Conservation (phyloP, 2,113 vertebrate species). For the Echinops telfairi region DNA sequence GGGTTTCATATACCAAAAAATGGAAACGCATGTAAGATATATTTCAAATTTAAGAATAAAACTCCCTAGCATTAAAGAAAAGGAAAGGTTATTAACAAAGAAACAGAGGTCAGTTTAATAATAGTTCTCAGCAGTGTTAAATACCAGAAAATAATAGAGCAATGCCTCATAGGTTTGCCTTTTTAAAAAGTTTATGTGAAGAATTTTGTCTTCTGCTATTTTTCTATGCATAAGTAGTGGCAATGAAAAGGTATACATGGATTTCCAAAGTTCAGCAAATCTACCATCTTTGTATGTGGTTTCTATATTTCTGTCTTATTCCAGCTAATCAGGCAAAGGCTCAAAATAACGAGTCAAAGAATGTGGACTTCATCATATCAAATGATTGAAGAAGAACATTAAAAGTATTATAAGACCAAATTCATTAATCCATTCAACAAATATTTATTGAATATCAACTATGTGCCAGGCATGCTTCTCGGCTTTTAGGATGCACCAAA, state of each 20-base stretch:
- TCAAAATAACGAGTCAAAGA: slow-evolving; percentile 27
- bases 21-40: not conserved
- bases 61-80: not conserved
- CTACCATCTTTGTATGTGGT: not conserved
- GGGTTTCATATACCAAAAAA: no score
- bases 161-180: not conserved
- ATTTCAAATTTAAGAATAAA: slow-evolving; percentile 26
- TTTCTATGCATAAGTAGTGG: not conserved
- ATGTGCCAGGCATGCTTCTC: not conserved
- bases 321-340: not conserved
- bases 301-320: not conserved
- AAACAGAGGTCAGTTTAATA: slow-evolving; percentile 4
- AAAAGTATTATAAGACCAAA: slow-evolving; percentile 21
- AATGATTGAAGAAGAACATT: not conserved
- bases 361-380: not conserved
- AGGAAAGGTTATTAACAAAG: not conserved
- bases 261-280: not conserved
- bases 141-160: not conserved
- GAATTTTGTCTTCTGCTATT: not conserved
- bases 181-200: not conserved
- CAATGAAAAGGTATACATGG: not conserved
- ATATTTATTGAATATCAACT: slow-evolving; percentile 2
- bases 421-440: slow-evolving; percentile 5
- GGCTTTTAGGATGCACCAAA: not conserved
- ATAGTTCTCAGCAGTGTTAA: not conserved